Evolutionary conservation across 2,797 vertebrate species (phyloP).

Genomic region (Cynodonichthys magdalenae): DNA sequence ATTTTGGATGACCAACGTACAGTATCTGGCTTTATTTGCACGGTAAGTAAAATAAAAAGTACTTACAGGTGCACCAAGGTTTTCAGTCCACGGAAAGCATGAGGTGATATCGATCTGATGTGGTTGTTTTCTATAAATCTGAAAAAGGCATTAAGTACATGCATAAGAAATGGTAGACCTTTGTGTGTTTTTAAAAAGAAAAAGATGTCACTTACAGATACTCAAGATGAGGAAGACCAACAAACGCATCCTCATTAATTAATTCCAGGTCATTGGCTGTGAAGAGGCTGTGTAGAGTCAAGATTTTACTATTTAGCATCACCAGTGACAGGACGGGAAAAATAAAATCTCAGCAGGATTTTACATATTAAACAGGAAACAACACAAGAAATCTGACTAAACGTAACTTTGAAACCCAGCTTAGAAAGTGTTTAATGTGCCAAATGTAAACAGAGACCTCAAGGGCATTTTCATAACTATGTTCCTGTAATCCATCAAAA

Average conservation of each 20-base stretch:
- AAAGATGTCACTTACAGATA: conserved; percentile 90
- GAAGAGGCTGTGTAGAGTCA: conserved; percentile 86
- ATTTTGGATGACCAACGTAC: neutral
- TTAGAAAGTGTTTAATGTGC: too few species aligned
- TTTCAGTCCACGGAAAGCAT: conserved; percentile 94
- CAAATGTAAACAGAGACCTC: too few species aligned
- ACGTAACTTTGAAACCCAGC: too few species aligned
- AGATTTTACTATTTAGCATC: conserved; percentile 23
- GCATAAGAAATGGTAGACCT: neutral
- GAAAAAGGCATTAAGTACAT: conserved; percentile 58
- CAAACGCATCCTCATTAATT: conserved; percentile 94
- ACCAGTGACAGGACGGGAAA: neutral
- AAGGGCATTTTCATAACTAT: too few species aligned
- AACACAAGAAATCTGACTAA: too few species aligned
- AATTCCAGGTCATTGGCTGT: conserved; percentile 94
- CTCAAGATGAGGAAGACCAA: conserved; percentile 95
- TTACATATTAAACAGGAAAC: too few species aligned
- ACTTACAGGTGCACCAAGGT: conserved; percentile 97
- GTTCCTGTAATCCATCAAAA: too few species aligned
- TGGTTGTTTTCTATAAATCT: conserved; percentile 99
- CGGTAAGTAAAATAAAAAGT: conserved; percentile 29
- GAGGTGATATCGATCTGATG: conserved; percentile 93
- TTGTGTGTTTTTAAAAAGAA: neutral
- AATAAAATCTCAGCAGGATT: too few species aligned
- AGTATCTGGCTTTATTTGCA: neutral